Conservation (phyloP, 2,888 invertebrate genomes). For the Penaeus monodon region DNA sequence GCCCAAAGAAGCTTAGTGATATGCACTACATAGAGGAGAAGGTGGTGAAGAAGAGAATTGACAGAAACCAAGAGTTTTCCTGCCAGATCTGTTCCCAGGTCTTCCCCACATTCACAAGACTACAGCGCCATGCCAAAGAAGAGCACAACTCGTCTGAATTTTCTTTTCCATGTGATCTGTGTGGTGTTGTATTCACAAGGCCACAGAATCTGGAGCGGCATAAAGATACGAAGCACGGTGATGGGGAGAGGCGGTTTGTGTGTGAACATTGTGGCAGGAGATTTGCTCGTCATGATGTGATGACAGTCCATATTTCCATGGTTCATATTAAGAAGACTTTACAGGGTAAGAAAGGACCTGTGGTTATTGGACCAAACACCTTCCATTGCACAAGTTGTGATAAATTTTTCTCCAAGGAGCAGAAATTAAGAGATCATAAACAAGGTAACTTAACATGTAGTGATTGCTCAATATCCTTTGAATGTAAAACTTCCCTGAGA, state of each 20-base stretch:
- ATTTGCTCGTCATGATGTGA: constrained; percentile 44
- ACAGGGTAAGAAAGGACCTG: constrained; percentile 29
- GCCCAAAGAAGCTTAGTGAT: constrained; percentile 50
- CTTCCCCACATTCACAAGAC: constrained; percentile 48
- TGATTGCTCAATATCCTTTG: constrained; percentile 47
- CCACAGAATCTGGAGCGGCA: constrained; percentile 56
- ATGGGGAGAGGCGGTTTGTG: constrained; percentile 45
- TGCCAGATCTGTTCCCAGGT: constrained; percentile 34
- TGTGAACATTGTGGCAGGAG: constrained; percentile 48
- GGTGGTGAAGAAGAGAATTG: constrained; percentile 25
- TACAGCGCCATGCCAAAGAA: constrained; percentile 52
- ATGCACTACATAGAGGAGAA: constrained; percentile 58
- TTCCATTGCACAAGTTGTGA: constrained; percentile 50
- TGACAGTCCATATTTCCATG: constrained; percentile 52
- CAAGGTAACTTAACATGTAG: constrained; percentile 40
- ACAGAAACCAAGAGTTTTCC: constrained; percentile 28
- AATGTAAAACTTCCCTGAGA: constrained; percentile 49
- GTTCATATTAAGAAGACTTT: constrained; percentile 42
- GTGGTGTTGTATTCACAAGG: constrained; percentile 49
- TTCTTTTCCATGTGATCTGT: constrained; percentile 52
- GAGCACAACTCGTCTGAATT: constrained; percentile 50
- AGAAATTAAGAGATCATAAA: constrained; percentile 42
- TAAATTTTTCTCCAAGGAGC: constrained; percentile 53
- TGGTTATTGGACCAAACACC: constrained; percentile 22
- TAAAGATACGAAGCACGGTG: constrained; percentile 47